Conservation (phyloP, 1,140 invertebrate genomes). For the Maniola jurtina region DNA sequence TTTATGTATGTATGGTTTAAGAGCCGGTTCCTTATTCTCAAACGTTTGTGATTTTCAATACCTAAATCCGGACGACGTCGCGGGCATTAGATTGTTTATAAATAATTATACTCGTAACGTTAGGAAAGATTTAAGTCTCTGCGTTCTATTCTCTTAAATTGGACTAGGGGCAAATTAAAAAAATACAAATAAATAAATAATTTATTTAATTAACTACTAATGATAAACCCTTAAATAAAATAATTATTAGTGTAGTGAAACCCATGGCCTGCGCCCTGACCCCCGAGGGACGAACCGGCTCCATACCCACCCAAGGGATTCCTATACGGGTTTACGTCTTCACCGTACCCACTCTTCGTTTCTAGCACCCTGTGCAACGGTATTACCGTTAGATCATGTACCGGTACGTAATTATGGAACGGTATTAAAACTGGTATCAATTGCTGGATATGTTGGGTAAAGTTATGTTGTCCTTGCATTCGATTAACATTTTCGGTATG, state of each 20-base stretch:
- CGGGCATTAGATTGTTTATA: too few relatives aligned
- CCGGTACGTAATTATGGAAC: constrained; percentile 46
- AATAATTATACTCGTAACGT: too few relatives aligned
- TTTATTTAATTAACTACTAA: constrained; percentile 8
- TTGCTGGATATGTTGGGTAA: constrained; percentile 35
- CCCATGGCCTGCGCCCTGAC: constrained; percentile 64
- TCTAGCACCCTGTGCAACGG: constrained; percentile 49
- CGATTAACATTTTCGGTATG: constrained; percentile 35
- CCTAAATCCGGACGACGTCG: too few relatives aligned
- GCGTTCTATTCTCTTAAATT: too few relatives aligned
- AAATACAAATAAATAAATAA: constrained; percentile 19
- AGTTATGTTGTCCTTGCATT: constrained; percentile 16
- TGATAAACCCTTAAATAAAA: constrained; percentile 42
- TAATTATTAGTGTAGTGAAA: constrained; percentile 56
- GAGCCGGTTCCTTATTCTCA: too few relatives aligned
- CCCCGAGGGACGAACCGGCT: constrained; percentile 57
- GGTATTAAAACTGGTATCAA: constrained; percentile 50
- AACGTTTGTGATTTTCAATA: too few relatives aligned
- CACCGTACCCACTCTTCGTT: constrained; percentile 40
- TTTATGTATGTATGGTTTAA: too few relatives aligned
- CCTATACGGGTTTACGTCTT: constrained; percentile 47
- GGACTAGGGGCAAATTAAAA: neutral
- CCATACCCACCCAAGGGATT: constrained; percentile 64
- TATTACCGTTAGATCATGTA: constrained; percentile 60
- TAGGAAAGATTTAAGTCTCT: too few relatives aligned